These are phyloP conservation scores for Strigamia maritima DNA, from an alignment of 2,888 invertebrate species.

Conservation along the genomic window DNA sequence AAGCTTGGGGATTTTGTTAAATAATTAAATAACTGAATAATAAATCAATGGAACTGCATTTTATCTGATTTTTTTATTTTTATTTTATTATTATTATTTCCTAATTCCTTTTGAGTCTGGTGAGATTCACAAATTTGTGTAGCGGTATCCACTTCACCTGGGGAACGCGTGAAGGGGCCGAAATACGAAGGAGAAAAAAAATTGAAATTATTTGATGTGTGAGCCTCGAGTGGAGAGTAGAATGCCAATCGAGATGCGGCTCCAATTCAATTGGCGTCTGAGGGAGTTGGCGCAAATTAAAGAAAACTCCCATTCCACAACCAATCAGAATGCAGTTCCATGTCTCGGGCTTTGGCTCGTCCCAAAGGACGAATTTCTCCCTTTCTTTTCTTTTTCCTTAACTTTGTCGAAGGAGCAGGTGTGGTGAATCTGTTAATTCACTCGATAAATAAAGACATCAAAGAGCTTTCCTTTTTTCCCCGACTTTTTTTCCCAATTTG, in stretches of 20 bases:
- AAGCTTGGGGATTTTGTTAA: neutral
- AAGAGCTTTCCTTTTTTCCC: neutral
- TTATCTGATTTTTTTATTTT: too few species aligned
- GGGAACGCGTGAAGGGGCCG: neutral
- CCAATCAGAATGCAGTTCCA: constrained; percentile 4
- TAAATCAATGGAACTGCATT: neutral
- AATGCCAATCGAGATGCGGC: neutral
- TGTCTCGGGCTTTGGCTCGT: neutral
- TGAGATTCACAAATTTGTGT: neutral
- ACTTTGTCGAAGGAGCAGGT: neutral
- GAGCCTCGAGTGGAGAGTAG: neutral
- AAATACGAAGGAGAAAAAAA: neutral
- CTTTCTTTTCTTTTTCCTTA: neutral
- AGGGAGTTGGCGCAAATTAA: constrained; percentile 4
- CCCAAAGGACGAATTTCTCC: neutral
- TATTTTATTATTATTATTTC: neutral
- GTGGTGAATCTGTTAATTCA: neutral
- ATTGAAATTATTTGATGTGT: constrained; percentile 4
- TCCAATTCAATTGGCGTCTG: constrained; percentile 4
- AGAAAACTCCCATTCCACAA: constrained; percentile 4
- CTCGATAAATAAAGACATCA: neutral
- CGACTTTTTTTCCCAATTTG: neutral
- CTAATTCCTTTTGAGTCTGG: neutral
- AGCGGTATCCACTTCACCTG: neutral
- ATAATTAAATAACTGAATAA: neutral